Base-by-base conservation (phyloP, 1,140 invertebrate genomes). In the Drosophila orosa region DNA sequence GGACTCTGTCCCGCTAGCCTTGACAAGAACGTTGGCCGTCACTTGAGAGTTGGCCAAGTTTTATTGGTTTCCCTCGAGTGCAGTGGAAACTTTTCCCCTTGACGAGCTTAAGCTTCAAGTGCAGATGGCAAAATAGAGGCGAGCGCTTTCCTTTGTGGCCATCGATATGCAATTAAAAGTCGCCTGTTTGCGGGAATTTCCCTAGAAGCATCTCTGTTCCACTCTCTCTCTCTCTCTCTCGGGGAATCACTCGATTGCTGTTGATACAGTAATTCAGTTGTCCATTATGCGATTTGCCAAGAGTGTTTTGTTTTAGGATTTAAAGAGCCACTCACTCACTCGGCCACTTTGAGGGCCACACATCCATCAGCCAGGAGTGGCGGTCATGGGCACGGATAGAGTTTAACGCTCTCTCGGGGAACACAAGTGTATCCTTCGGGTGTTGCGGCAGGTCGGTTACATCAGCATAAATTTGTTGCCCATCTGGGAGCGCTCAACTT, bases 31-130 rank as follows among this genome's bases (percentile, higher is more conserved):
- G 48, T 45, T 60, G 69, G 40, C 56, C 58, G 67, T 54, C 68
- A 65, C 57, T 71, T 61, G 74, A 68, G 73, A 83, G 80, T 84
- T 75, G 75, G 67, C 59, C 75, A 83, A 84, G 69, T 83, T 83
- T 83, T 83, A 83, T 83, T 79, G 62, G 56, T 27, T 83, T 62
- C 27, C 67, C 17, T 79, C 27, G 55, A 74, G 79, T 78, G 65
- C 65, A 48, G 65, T 39, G 50, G 50, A 71, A 71, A 69, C 50
- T 71, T 71, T 71, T 29, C 42, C 25, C 25, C 59, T 5, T 47
- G 57, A 47, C 1, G 13, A 39, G 40, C 17, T 25, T n/a, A 48
- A 47, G 40, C 48, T 35, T 22, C 29, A 0, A 52, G 19, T 35
- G 50, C 50, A n/a, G 50, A 40, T 33, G 40, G 8, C 31, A 19